Conservation (phyloP, 2,888 invertebrate genomes). For the Diloba caeruleocephala region DNA sequence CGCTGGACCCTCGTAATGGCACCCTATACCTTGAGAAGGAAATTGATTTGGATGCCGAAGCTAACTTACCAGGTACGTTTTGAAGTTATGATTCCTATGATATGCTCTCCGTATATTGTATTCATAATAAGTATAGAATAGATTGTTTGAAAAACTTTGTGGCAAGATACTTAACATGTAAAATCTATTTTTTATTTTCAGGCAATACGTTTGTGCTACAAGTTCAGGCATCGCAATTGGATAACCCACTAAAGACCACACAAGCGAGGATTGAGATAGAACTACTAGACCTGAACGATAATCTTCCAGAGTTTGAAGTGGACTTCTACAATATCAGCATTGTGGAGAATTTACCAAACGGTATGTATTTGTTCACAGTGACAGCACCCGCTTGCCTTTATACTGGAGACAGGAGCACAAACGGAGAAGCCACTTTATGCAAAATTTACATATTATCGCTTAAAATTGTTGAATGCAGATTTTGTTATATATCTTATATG, state of each 20-base stretch:
- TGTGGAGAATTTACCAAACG: conserved; percentile 96
- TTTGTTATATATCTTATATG: too few species aligned
- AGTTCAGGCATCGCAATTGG: conserved; percentile 94
- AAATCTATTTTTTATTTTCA: conserved; percentile 52
- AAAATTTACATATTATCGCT: too few species aligned
- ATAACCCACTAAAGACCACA: conserved; percentile 93
- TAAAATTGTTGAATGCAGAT: too few species aligned
- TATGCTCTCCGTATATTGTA: too few species aligned
- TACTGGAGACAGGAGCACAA: too few species aligned
- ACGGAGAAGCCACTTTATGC: too few species aligned
- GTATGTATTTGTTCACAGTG: conserved; percentile 72
- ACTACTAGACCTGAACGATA: conserved; percentile 94
- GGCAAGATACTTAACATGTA: neutral
- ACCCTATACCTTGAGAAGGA: conserved; percentile 93
- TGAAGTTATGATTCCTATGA: neutral
- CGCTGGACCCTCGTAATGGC: conserved; percentile 93
- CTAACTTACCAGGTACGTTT: conserved; percentile 89
- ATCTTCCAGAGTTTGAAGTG: conserved; percentile 95
- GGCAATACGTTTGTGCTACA: conserved; percentile 93
- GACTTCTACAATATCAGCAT: conserved; percentile 97
- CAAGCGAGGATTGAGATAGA: conserved; percentile 93
- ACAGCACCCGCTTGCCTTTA: too few species aligned
- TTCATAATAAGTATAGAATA: too few species aligned
- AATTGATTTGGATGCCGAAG: conserved; percentile 94
- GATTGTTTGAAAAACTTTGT: too few species aligned